Base-by-base conservation (phyloP, 2,888 invertebrate species). In the Lathronympha strigana region DNA sequence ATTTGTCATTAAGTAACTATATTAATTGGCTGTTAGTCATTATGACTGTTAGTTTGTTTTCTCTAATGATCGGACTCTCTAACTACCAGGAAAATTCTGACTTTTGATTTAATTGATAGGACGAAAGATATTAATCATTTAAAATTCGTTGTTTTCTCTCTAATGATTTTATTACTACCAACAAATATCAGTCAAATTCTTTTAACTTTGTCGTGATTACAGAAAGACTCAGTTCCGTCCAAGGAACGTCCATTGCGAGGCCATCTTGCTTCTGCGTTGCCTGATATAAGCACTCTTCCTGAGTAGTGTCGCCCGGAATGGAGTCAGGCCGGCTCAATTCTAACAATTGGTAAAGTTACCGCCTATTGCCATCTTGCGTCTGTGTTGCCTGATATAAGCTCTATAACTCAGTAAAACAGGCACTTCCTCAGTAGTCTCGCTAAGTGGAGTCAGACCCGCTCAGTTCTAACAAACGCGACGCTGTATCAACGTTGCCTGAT, bases 391-490 rank as follows among this genome's bases (percentile, higher is more conserved):
- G 47, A 21, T 9, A 23, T 23, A n/a, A 47, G n/a, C 47, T 23
- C 31, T 11, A 21, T 36, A 13, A 38, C 38, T 38, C 2, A 54
- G 38, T 38, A 25, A 40, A 19, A 38, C 54, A 23, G 54, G 54
- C 2, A 15, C 38, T 4, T 54, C 38, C 8, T 40, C 38, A 1
- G 38, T 38, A 25, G 79, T 71, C 6, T 75, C 74, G 2, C 79
- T 76, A 19, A 68, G 73, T 19, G 79, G 78, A 71, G 6, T 72
- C 76, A 6, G 72, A 57, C 93, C 96, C 63, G 58, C 96, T 96
- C 6, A 97, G 94, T 73, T 96, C 96, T 53, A 96, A 60, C 96
- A 81, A 36, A 95, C 94, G 71, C 95, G 95, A 23, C 9, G n/a
- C n/a, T n/a, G n/a, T n/a, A n/a, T n/a, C n/a, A n/a, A n/a, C n/a